Percentiles rank a stretch among this genome's conserved stretches.
phyloP scores from a whole-genome alignment of 2,113 vertebrate genomes.

The Chinchilla lanigera region DNA sequence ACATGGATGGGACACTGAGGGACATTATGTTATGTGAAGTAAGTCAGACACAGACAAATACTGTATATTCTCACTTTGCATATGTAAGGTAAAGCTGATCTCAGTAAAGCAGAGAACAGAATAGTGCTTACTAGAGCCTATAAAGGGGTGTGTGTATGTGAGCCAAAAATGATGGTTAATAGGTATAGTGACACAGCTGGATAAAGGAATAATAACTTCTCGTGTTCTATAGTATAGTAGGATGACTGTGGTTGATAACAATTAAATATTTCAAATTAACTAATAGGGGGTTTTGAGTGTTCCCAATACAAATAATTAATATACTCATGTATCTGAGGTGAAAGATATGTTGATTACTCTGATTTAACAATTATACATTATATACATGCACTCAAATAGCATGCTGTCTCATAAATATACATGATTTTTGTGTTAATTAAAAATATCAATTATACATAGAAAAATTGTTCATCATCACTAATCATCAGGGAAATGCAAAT shows the following conservation, averaged over 20 bases:
- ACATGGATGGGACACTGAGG: not conserved
- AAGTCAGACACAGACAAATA: not conserved
- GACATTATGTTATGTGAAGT: too few relatives aligned
- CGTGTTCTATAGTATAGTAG: not conserved
- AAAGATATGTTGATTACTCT: not conserved
- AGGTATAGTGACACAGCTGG: not conserved
- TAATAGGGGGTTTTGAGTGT: not conserved
- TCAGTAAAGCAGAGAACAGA: not conserved
- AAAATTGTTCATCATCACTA: not conserved
- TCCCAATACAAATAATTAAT: not conserved
- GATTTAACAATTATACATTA: not conserved
- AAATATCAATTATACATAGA: not conserved
- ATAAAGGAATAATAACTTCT: not conserved
- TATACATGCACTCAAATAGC: not conserved
- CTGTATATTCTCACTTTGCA: not conserved
- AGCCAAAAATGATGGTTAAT: not conserved
- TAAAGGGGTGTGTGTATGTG: not conserved
- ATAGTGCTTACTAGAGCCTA: not conserved
- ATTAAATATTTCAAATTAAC: not conserved
- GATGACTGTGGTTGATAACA: too few relatives aligned
- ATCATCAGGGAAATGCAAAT: not conserved
- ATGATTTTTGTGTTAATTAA: not conserved
- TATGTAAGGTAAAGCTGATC: not conserved
- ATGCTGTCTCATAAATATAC: not conserved
- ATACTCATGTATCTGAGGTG: not conserved